Conservation (phyloP, 2,888 invertebrate genomes). For the Watsonalla binaria region DNA sequence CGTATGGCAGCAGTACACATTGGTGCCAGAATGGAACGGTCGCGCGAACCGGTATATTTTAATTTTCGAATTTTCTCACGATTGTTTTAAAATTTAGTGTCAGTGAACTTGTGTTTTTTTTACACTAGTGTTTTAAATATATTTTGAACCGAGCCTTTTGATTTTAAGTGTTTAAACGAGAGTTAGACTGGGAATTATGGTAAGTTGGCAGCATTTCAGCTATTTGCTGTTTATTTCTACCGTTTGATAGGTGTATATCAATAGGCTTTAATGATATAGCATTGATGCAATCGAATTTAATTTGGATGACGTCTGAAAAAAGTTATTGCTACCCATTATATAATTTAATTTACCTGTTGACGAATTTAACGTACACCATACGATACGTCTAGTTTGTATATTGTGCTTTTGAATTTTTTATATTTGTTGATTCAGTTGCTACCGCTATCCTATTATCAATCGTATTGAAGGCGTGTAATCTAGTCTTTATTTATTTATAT, state of each 20-base stretch:
- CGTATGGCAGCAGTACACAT: conserved; percentile 17
- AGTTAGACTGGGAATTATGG: background rate
- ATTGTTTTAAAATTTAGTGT: background rate
- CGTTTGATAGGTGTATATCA: background rate
- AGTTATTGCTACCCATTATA: too few relatives aligned
- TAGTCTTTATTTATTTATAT: too few relatives aligned
- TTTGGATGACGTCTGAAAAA: too few relatives aligned
- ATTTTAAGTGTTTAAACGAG: background rate
- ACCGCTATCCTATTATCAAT: too few relatives aligned
- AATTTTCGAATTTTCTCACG: conserved; percentile 5
- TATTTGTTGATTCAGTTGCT: too few relatives aligned
- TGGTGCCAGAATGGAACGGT: conserved; percentile 17
- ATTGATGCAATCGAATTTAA: too few relatives aligned
- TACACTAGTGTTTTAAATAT: too few relatives aligned
- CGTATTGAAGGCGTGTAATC: too few relatives aligned
- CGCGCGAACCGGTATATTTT: conserved; percentile 14
- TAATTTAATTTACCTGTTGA: background rate
- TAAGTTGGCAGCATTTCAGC: conserved; percentile 1
- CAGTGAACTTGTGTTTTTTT: background rate
- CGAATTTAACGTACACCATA: background rate
- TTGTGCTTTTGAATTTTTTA: too few relatives aligned
- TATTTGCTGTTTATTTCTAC: background rate
- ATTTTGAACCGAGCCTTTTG: background rate
- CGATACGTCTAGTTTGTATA: too few relatives aligned
- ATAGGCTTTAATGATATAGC: conserved; percentile 1